These are phyloP conservation scores for Tupaia tana DNA, from an alignment of 2,113 vertebrate genomes.

Conservation along the genomic window DNA sequence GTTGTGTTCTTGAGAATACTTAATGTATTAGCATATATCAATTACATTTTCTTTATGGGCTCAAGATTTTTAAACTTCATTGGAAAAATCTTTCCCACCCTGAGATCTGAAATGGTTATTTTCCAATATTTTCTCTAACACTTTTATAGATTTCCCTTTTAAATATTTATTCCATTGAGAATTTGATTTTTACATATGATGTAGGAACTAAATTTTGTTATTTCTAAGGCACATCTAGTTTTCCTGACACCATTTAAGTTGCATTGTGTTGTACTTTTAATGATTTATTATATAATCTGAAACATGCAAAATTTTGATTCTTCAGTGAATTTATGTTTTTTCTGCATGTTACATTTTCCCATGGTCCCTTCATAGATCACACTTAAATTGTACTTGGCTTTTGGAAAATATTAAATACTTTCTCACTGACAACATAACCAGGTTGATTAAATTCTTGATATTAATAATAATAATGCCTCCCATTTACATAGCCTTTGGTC, in stretches of 20 bases:
- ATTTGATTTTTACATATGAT: not conserved
- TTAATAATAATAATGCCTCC: conserved; percentile 60
- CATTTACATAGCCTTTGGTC: conserved; percentile 57
- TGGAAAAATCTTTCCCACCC: not conserved
- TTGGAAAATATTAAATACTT: conserved; percentile 67
- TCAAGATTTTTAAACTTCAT: conserved; percentile 30
- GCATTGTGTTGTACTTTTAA: conserved; percentile 24
- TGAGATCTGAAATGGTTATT: not conserved
- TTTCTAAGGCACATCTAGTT: not conserved
- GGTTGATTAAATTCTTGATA: conserved; percentile 68
- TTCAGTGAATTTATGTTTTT: not conserved
- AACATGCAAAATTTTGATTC: not conserved
- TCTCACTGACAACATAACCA: conserved; percentile 44
- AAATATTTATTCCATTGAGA: conserved; percentile 12
- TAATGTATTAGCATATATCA: not conserved
- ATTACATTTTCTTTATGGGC: not conserved
- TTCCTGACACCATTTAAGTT: not conserved
- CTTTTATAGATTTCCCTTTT: not conserved
- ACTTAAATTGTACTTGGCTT: conserved; percentile 2
- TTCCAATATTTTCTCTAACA: conserved; percentile 16
- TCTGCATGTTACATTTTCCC: not conserved
- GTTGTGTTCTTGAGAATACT: not conserved
- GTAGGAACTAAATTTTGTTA: not conserved
- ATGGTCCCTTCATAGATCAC: not conserved
- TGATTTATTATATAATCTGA: not conserved